Evolutionary conservation across 1,140 invertebrate species (phyloP).

Genomic region (Lasaia peninsularis): DNA sequence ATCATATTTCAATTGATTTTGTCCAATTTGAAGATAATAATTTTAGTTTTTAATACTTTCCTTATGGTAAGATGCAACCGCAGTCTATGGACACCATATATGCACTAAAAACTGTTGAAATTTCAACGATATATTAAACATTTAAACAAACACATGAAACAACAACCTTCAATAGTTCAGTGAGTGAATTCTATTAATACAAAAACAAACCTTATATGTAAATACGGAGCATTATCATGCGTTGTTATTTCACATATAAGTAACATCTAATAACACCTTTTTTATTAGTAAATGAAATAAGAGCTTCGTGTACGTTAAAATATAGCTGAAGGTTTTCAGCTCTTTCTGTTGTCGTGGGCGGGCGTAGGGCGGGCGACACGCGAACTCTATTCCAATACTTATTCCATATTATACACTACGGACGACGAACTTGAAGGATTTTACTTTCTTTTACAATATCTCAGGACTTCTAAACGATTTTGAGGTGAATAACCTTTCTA

Average conservation of each 20-base stretch:
- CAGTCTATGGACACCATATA: no score
- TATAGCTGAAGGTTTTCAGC: conserved; percentile 31
- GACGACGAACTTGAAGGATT: conserved; percentile 46
- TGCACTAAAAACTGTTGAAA: no score
- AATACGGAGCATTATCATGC: not conserved
- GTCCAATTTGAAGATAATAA: no score
- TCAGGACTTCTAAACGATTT: conserved; percentile 7
- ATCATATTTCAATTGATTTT: no score
- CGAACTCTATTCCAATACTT: conserved; percentile 29
- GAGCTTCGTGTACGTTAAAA: conserved; percentile 25
- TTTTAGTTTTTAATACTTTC: no score
- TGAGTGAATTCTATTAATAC: no score
- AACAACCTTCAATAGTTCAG: no score
- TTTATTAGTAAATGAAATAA: conserved; percentile 12
- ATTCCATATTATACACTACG: conserved; percentile 32
- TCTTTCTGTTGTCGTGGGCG: conserved; percentile 19
- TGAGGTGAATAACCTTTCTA: conserved; percentile 13
- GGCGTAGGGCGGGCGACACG: conserved; percentile 38
- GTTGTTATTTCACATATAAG: not conserved
- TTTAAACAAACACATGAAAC: no score
- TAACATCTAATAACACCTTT: not conserved
- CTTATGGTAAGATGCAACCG: no score
- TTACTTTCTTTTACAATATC: conserved; percentile 38
- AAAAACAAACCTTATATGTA: not conserved
- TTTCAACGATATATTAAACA: no score